Evolutionary conservation across 1,140 invertebrate species (phyloP), one percentile per base, ranked within the genome.

Genomic region (Eulimnadia texana): DNA sequence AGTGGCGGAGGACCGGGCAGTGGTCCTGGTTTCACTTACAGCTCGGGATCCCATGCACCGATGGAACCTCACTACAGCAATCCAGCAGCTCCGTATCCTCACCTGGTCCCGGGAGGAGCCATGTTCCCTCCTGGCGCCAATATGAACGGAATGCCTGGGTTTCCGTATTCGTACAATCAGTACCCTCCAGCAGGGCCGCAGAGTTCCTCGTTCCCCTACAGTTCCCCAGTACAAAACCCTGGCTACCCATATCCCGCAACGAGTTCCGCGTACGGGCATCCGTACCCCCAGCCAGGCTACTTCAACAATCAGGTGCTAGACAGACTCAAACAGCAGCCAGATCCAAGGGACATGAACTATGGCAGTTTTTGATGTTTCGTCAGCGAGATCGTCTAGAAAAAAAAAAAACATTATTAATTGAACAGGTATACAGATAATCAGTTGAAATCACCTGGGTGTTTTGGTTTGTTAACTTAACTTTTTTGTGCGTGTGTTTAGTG

Each of bases 321-420:
- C 59, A 66, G 73, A 49, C 71, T 73, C 60, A 74, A 74, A 65
- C 71, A 72, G 57, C 33, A 42, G 33, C n/a, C n/a, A n/a, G 71
- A 74, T 57, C 68, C 73, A 25, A 76, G 76, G 73, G 76, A 76
- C 63, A 70, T 76, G 63, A 70, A 72, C 20, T 77, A 78, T 67
- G 78, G 78, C 66, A 75, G 76, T 62, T 80, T 79, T 71, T 80
- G 76, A 78, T 77, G 70, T 42, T 42, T 9, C 6, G 6, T 16
- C 33, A 42, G 33, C 33, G 16, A 6, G 6, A 9, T 42, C 6
- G 33, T 42, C 33, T 6, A 42, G 33, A 16, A 9, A 42, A n/a
- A n/a, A n/a, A n/a, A n/a, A n/a, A n/a, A n/a, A n/a, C n/a, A n/a
- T n/a, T n/a, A n/a, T n/a, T n/a, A n/a, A n/a, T n/a, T n/a, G n/a